Base-by-base conservation (phyloP, 1,140 invertebrate species). In the Triops longicaudatus region DNA sequence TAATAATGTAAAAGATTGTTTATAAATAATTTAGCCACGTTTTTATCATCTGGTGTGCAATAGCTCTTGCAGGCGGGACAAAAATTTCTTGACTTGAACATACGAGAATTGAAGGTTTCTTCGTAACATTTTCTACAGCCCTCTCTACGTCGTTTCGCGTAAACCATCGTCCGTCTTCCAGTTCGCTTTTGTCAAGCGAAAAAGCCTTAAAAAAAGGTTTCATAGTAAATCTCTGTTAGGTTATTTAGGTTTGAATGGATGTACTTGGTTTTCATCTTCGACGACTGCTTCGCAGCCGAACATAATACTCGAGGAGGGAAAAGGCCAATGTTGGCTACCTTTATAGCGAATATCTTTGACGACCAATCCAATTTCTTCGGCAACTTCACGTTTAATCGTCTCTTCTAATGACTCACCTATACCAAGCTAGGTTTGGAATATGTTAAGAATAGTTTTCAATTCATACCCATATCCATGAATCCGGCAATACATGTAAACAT, bases 401-500 rank as follows among this genome's bases (percentile, higher is more conserved):
- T 87, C 85, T 79, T 88, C 86, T 41, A 89, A 80, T 37, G 83
- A 85, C 83, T 89, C 88, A 17, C 88, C 88, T 86, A 80, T 17
- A 79, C 31, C 50, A 44, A 31, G 77, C 42, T 63, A 76, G 28
- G 12, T 50, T 76, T 72, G 50, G 31, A 31, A 74, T 12, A 26
- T 28, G 26, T 27, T 43, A 17, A 31, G 9, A 22, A 26, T 3
- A 73, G 37, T 42, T 73, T 28, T 11, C 7, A n/a, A 11, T 22
- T 43, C 28, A 27, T 80, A 88, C 86, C 86, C 81, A 86, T 84
- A 82, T 88, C 87, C 80, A 88, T 85, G 78, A 88, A 89, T 22
- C 88, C 88, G 42, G 88, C 87, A 72, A 89, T 83, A 81, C 86
- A 87, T 4, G 87, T 87, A 79, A 82, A 89, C 84, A 89, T 87